Evolutionary conservation across 2,797 vertebrate genomes (phyloP).

Genomic region (Diplodus puntazzo): DNA sequence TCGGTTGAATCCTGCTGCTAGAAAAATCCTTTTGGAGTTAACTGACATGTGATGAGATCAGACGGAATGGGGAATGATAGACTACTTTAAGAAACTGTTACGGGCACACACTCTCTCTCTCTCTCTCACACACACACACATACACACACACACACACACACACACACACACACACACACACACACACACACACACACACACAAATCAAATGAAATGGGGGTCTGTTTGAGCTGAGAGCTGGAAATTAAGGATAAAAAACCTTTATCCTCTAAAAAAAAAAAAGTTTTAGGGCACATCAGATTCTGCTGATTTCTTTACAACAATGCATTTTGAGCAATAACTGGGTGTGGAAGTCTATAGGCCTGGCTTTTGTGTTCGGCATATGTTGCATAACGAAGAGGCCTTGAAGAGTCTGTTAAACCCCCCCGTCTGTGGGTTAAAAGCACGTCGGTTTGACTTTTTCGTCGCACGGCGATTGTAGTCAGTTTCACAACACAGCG

Average conservation of each 20-base stretch:
- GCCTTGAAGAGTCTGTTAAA: conserved; percentile 21
- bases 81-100: neutral
- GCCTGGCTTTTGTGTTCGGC: conserved; percentile 30
- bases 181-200: too few species aligned
- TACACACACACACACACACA: too few species aligned
- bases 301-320: conserved; percentile 22
- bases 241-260: conserved; percentile 7
- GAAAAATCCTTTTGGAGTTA: neutral
- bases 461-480: conserved; percentile 6
- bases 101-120: too few species aligned
- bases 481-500: conserved; percentile 27
- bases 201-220: neutral
- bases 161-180: too few species aligned
- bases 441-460: conserved; percentile 6
- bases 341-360: conserved; percentile 29
- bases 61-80: conserved; percentile 7
- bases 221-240: conserved; percentile 11
- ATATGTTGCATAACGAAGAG: conserved; percentile 47
- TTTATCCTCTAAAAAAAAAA: conserved; percentile 15
- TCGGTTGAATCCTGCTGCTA: neutral
- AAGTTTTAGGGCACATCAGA: conserved; percentile 36
- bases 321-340: conserved; percentile 43
- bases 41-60: neutral
- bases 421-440: conserved; percentile 6
- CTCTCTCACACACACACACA: too few species aligned